Conservation (phyloP, 2,113 vertebrate genomes). For the Hippocampus guttulatus region DNA sequence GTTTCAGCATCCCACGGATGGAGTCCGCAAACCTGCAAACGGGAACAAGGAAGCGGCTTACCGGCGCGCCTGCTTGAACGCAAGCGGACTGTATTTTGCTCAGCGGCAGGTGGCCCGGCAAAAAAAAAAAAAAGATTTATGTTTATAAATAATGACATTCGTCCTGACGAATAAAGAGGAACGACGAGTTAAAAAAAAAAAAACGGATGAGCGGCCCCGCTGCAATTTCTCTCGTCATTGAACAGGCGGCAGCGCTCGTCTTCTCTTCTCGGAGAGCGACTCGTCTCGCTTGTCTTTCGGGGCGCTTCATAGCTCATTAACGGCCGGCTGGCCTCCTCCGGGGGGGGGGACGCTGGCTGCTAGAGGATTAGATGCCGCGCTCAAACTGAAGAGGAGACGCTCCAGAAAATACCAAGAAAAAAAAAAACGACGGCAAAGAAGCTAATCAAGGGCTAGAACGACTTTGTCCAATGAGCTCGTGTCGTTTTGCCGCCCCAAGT, state of each 20-base stretch:
- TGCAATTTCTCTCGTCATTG: constrained; percentile 41
- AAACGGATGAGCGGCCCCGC: not conserved
- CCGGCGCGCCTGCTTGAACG: too few species aligned
- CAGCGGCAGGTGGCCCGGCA: too few species aligned
- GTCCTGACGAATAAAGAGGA: too few species aligned
- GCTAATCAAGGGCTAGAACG: too few species aligned
- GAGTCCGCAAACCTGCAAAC: constrained; percentile 91
- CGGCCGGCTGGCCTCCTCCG: constrained; percentile 22
- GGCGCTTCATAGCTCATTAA: constrained; percentile 42
- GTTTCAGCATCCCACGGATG: constrained; percentile 94
- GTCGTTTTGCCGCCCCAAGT: not conserved
- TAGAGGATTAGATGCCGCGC: constrained; percentile 41
- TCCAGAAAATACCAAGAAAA: not conserved
- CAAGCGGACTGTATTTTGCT: too few species aligned
- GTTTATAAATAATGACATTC: too few species aligned
- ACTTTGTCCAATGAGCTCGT: too few species aligned
- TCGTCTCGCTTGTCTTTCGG: constrained; percentile 5
- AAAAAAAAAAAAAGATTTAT: too few species aligned
- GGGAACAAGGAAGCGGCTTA: not conserved
- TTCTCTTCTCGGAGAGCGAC: too few species aligned
- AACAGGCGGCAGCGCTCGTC: not conserved
- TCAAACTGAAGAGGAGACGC: constrained; percentile 27
- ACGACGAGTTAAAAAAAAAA: too few species aligned
- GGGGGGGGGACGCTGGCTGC: constrained; percentile 14
- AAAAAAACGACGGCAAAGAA: constrained; percentile 21